Evolutionary conservation across 2,888 invertebrate species (phyloP).

Genomic region (Lasioglossum calceatum): DNA sequence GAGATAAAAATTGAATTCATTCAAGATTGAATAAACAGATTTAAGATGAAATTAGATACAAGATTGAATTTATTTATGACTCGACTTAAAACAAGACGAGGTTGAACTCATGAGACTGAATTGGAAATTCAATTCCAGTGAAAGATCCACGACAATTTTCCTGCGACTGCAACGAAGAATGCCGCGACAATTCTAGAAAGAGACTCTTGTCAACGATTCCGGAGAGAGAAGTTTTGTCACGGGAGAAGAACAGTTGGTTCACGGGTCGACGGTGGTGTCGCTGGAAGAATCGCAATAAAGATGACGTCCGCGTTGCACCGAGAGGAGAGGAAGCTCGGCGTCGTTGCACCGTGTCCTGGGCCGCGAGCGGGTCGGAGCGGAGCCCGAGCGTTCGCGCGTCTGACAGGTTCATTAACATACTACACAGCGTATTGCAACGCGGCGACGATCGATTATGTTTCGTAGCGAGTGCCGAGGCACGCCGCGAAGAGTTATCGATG

Average conservation of each 20-base stretch:
- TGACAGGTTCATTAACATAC: constrained; percentile 51
- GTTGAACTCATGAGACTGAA: too few relatives aligned
- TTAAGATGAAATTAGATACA: too few relatives aligned
- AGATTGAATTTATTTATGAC: neutral
- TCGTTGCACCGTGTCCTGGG: neutral
- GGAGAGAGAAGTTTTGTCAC: neutral
- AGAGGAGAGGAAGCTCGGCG: neutral
- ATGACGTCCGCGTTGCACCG: neutral
- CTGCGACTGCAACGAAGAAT: neutral
- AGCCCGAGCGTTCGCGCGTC: constrained; percentile 17
- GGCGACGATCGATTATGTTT: constrained; percentile 35
- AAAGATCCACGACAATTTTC: neutral
- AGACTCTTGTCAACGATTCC: neutral
- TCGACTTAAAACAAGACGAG: neutral
- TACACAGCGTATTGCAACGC: constrained; percentile 29
- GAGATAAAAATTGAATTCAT: too few relatives aligned
- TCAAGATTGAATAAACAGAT: too few relatives aligned
- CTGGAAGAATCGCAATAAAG: neutral
- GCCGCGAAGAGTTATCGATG: constrained; percentile 25
- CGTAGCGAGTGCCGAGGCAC: constrained; percentile 7
- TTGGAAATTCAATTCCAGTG: too few relatives aligned
- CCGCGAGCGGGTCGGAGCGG: neutral
- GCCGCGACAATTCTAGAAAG: too few relatives aligned
- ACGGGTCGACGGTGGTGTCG: neutral
- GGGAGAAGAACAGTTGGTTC: neutral